Evolutionary conservation across 2,888 invertebrate genomes (phyloP).

Genomic region (Sesia bembeciformis): DNA sequence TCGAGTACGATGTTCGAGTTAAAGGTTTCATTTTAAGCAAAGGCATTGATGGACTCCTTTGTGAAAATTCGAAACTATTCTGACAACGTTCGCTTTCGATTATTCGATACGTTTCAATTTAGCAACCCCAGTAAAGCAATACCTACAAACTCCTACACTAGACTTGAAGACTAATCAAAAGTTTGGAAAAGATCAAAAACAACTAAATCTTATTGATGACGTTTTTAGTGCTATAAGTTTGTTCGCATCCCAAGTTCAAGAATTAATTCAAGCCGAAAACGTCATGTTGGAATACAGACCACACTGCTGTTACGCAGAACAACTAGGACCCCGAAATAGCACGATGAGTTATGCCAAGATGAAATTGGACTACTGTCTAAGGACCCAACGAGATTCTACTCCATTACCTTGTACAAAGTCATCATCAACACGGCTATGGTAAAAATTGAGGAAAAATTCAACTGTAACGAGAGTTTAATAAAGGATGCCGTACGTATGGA

Average conservation of each 20-base stretch:
- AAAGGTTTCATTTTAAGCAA: not conserved
- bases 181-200: not conserved
- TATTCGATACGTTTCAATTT: not conserved
- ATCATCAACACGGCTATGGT: no score
- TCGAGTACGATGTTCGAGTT: not conserved
- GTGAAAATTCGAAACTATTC: not conserved
- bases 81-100: not conserved
- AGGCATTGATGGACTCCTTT: not conserved
- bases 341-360: no score
- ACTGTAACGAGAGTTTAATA: no score
- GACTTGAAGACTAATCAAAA: not conserved
- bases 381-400: no score
- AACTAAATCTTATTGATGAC: not conserved
- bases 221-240: not conserved
- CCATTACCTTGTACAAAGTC: no score
- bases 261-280: not conserved
- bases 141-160: not conserved
- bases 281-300: not conserved
- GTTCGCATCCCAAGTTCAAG: not conserved
- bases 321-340: not conserved
- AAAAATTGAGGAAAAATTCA: no score
- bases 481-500: no score
- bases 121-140: not conserved
- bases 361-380: no score
- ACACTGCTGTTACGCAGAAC: not conserved